These are phyloP conservation scores for Eupithecia exiguata DNA, from an alignment of 2,888 invertebrate species.

Conservation along the genomic window DNA sequence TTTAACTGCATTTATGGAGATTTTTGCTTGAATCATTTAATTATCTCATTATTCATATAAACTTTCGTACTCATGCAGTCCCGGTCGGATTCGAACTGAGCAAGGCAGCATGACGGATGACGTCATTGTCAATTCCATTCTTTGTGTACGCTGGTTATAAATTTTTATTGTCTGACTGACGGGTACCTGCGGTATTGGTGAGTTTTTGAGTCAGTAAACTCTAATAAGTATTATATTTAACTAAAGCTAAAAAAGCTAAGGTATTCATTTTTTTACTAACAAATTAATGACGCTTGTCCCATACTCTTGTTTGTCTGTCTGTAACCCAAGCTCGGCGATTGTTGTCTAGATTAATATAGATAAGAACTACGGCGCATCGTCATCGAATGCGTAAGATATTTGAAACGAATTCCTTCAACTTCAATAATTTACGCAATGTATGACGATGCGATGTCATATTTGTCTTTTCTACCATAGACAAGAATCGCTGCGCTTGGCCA, in stretches of 20 bases:
- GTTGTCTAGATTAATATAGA: not conserved
- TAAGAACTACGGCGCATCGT: not conserved
- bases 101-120: too few relatives aligned
- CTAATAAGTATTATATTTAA: not conserved
- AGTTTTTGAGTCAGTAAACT: not conserved
- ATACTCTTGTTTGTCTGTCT: not conserved
- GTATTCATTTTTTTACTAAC: not conserved
- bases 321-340: not conserved
- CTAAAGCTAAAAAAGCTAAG: too few relatives aligned
- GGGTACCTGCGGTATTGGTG: too few relatives aligned
- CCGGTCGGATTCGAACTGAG: too few relatives aligned
- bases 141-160: not conserved
- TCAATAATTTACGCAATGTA: not conserved
- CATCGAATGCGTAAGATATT: not conserved
- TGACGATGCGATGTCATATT: not conserved
- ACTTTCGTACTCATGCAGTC: too few relatives aligned
- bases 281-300: not conserved
- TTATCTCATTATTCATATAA: not conserved
- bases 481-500: not conserved
- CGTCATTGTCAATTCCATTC: too few relatives aligned
- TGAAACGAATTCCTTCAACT: too few relatives aligned
- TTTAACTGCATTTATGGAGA: slow-evolving; percentile 11
- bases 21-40: slow-evolving; percentile 6
- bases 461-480: not conserved
- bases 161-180: too few relatives aligned